A percentile compares a stretch with the other conserved stretches of the same genome.
phyloP scores from a whole-genome alignment of 1,140 invertebrate genomes.

The Euwallacea similis region DNA sequence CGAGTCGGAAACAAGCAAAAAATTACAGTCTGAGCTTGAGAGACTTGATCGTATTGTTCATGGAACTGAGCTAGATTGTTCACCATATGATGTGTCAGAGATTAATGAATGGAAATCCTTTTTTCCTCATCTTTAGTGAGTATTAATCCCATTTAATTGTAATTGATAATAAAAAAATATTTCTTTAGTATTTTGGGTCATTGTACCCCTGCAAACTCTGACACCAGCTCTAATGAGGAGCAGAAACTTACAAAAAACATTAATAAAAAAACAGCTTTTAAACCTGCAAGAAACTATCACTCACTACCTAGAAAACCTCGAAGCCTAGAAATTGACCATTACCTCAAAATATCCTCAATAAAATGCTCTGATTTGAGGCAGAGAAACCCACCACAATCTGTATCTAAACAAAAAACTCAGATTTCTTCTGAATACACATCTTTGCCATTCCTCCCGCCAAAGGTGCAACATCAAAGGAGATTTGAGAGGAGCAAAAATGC shows the following conservation, averaged over 20 bases:
- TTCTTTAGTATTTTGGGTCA: background rate
- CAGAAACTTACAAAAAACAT: background rate
- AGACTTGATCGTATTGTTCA: conserved; percentile 43
- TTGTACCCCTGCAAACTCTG: conserved; percentile 28
- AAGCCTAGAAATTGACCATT: conserved; percentile 35
- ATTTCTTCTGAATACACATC: conserved; percentile 33
- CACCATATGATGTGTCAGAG: conserved; percentile 43
- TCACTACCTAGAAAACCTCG: conserved; percentile 20
- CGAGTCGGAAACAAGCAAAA: conserved; percentile 42
- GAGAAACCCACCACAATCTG: background rate
- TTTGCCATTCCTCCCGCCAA: conserved; percentile 33
- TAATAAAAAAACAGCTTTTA: background rate
- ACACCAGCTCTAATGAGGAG: conserved; percentile 31
- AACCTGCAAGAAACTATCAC: conserved; percentile 9
- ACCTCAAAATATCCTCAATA: conserved; percentile 30
- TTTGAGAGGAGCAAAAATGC: conserved; percentile 16
- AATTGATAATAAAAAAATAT: background rate
- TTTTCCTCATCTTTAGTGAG: conserved; percentile 42
- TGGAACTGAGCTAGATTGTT: conserved; percentile 36
- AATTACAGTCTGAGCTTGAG: conserved; percentile 43
- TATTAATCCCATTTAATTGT: background rate
- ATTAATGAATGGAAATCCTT: conserved; percentile 44
- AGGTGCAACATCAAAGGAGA: background rate
- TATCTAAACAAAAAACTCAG: conserved; percentile 8
- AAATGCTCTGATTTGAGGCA: conserved; percentile 25